Evolutionary conservation across 2,888 invertebrate species (phyloP).

Genomic region (Arctia plantaginis): DNA sequence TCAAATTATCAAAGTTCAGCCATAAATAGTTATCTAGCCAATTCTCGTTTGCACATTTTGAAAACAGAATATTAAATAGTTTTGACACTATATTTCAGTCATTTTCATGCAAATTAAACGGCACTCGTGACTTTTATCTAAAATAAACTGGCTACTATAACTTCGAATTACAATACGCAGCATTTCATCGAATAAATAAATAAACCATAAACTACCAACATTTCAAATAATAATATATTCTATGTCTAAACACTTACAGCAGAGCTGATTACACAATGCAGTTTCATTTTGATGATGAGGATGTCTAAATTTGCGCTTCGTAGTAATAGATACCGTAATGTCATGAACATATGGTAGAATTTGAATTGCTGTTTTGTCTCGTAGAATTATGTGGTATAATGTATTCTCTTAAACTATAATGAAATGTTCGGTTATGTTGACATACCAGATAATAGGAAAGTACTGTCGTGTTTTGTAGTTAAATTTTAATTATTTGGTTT

Average conservation of each 20-base stretch:
- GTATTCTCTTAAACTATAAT: background rate
- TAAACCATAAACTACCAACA: background rate
- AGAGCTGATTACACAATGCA: background rate
- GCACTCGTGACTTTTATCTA: slow-evolving; percentile 33
- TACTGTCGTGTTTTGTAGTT: background rate
- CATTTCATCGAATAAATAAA: slow-evolving; percentile 25
- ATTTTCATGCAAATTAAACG: slow-evolving; percentile 30
- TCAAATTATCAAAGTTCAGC: background rate
- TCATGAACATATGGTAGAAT: background rate
- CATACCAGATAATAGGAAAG: background rate
- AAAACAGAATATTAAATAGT: background rate
- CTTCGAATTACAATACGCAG: slow-evolving; percentile 28
- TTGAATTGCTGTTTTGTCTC: background rate
- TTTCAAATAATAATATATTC: background rate
- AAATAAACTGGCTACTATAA: slow-evolving; percentile 29
- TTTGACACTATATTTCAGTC: slow-evolving; percentile 20
- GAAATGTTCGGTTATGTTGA: background rate
- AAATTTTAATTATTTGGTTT: background rate
- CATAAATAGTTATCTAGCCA: background rate
- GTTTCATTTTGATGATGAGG: background rate
- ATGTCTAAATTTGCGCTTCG: background rate
- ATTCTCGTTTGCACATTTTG: background rate
- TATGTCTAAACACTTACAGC: background rate
- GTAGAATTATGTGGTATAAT: background rate
- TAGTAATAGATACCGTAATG: background rate